Conservation (phyloP, 2,888 invertebrate genomes). For the Steinernema scapterisci region DNA sequence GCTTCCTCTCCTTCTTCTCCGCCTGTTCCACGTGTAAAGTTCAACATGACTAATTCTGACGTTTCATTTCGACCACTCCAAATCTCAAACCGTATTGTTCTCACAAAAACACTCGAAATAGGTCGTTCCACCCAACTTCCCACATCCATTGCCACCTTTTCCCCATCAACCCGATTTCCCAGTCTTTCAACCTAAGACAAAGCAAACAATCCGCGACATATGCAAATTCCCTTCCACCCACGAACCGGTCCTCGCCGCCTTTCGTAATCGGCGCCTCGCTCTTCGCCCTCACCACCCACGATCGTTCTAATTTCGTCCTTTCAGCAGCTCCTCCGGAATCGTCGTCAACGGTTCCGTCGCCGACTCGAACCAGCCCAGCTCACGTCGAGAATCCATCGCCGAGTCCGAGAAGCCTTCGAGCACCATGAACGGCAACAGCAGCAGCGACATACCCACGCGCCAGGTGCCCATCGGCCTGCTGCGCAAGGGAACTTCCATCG, state of each 20-base stretch:
- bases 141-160: no score
- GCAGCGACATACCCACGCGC: neutral
- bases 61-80: neutral
- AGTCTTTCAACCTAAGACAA: neutral
- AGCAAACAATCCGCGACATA: slow-evolving; percentile 6
- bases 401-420: slow-evolving; percentile 8
- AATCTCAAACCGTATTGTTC: neutral
- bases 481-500: slow-evolving; percentile 38
- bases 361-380: neutral
- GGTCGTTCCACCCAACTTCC: no score
- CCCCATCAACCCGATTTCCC: neutral
- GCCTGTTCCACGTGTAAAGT: no score
- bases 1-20: no score
- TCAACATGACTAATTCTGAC: no score
- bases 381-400: slow-evolving; percentile 10
- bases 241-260: slow-evolving; percentile 18
- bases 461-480: slow-evolving; percentile 12
- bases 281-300: neutral
- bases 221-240: neutral
- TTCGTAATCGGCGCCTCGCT: neutral
- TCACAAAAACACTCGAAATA: no score
- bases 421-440: neutral
- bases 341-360: slow-evolving; percentile 19
- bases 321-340: slow-evolving; percentile 22
- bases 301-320: neutral